These are phyloP conservation scores for Heliornis fulica DNA, from an alignment of 2,113 vertebrate genomes.

Conservation along the genomic window DNA sequence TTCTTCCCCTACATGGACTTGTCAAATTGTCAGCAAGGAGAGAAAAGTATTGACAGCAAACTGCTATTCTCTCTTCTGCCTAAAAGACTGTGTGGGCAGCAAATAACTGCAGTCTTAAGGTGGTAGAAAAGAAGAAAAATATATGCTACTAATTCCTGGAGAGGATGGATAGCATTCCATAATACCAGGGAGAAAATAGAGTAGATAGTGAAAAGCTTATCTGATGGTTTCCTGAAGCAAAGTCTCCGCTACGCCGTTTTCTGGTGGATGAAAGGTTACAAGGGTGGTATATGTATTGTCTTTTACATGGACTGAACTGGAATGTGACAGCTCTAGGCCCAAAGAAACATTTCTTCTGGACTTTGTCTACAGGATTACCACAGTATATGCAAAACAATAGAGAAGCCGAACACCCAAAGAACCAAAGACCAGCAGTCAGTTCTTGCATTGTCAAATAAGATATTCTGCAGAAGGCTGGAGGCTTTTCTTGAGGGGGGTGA, in stretches of 20 bases:
- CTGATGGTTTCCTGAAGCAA: not conserved
- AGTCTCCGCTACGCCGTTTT: not conserved
- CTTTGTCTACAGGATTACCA: not conserved
- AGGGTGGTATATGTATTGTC: not conserved
- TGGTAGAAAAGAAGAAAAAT: not conserved
- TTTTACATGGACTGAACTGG: not conserved
- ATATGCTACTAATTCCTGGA: not conserved
- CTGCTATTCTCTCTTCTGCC: not conserved
- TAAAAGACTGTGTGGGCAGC: not conserved
- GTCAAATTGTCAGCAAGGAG: not conserved
- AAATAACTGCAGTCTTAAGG: not conserved
- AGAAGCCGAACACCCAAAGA: not conserved
- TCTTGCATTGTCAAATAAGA: not conserved
- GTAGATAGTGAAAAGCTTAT: not conserved
- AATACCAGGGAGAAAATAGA: not conserved
- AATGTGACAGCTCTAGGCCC: not conserved
- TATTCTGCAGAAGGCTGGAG: not conserved
- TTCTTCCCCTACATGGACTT: not conserved
- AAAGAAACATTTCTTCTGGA: not conserved
- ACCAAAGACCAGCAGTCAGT: not conserved
- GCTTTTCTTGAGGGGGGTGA: not conserved
- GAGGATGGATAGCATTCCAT: not conserved
- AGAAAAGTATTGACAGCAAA: not conserved
- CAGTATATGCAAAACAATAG: not conserved
- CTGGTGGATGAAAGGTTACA: not conserved